Evolutionary conservation across 2,888 invertebrate species (phyloP).

Genomic region (Pelosia muscerda): DNA sequence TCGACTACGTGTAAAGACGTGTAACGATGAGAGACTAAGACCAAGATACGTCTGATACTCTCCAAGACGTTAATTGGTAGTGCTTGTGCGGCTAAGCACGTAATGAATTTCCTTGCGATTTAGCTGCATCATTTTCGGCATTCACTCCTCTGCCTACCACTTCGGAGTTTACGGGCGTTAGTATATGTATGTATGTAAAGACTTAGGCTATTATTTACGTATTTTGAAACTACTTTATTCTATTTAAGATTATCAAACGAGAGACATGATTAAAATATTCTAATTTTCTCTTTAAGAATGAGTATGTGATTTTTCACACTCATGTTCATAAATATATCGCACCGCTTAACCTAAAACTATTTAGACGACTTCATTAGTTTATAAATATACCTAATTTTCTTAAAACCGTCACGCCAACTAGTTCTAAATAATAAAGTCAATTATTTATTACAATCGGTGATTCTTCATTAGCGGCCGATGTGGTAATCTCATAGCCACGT

Average conservation of each 20-base stretch:
- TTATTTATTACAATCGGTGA: conserved; percentile 79
- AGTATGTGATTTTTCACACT: background rate
- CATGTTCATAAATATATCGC: background rate
- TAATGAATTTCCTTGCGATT: no score
- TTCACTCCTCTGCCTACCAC: no score
- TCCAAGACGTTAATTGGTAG: no score
- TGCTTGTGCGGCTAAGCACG: no score
- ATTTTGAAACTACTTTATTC: no score
- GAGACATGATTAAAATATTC: background rate
- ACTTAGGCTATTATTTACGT: no score
- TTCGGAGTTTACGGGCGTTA: no score
- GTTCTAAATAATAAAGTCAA: conserved; percentile 52
- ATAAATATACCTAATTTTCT: conserved; percentile 1
- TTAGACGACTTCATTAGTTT: background rate
- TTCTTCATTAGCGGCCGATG: conserved; percentile 85
- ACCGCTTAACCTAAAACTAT: background rate
- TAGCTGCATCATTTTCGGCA: no score
- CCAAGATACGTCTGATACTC: no score
- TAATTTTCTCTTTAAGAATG: background rate
- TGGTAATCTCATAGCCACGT: conserved; percentile 85
- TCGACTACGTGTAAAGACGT: no score
- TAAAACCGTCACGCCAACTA: conserved; percentile 10
- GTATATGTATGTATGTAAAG: no score
- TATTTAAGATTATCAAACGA: background rate
- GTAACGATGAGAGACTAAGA: no score